Conservation (phyloP, 2,888 invertebrate genomes). For the Lagria hirta region DNA sequence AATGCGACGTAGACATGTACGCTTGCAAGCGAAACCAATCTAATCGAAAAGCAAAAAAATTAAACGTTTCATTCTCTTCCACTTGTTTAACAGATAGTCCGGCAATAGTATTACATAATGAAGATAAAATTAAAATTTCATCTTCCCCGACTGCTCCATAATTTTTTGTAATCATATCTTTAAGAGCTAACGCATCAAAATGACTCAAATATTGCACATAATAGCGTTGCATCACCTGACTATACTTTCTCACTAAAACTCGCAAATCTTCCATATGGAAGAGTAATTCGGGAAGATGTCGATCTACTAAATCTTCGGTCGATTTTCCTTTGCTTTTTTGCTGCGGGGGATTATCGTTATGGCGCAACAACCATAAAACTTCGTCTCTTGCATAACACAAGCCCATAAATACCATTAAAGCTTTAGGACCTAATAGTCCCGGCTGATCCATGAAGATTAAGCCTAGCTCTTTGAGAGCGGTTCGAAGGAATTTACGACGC, state of each 20-base stretch:
- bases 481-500: constrained; percentile 91
- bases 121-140: constrained; percentile 90
- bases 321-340: constrained; percentile 80
- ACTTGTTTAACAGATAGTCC: constrained; percentile 90
- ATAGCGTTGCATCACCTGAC: constrained; percentile 77
- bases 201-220: constrained; percentile 96
- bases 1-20: constrained; percentile 83
- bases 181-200: constrained; percentile 91
- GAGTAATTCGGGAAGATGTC: constrained; percentile 93
- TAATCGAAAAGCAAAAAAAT: constrained; percentile 86
- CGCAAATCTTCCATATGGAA: constrained; percentile 98
- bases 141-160: constrained; percentile 88
- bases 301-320: constrained; percentile 91
- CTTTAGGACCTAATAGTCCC: constrained; percentile 95
- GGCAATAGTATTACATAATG: constrained; percentile 86
- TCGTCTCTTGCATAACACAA: constrained; percentile 95
- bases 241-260: constrained; percentile 92
- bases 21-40: constrained; percentile 99
- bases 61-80: constrained; percentile 93
- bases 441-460: constrained; percentile 97
- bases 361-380: constrained; percentile 93
- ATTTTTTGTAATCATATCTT: constrained; percentile 80
- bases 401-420: constrained; percentile 94
- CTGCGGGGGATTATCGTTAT: constrained; percentile 92
- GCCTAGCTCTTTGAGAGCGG: constrained; percentile 92